phyloP scores from a whole-genome alignment of 1,140 invertebrate genomes.

The Drosophila cardini region DNA sequence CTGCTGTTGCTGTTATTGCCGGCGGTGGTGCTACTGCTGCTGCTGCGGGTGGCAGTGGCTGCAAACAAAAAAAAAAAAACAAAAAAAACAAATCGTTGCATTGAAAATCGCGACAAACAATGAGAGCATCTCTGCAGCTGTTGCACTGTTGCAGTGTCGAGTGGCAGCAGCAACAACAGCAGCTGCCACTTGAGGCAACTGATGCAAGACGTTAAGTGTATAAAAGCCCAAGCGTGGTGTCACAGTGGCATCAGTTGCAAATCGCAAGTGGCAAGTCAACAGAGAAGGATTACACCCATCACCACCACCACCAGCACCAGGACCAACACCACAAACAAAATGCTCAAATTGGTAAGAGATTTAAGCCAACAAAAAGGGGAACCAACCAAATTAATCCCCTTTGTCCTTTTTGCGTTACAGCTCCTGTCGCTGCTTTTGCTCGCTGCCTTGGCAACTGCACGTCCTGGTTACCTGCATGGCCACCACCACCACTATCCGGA shows the following conservation, averaged over 20 bases:
- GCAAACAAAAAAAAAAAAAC: neutral
- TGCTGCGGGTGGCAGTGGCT: conserved; percentile 4
- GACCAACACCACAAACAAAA: conserved; percentile 44
- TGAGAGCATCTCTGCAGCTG: conserved; percentile 78
- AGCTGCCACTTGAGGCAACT: conserved; percentile 59
- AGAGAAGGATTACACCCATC: conserved; percentile 36
- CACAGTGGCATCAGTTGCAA: conserved; percentile 77
- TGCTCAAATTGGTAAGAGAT: conserved; percentile 77
- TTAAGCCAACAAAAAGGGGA: neutral
- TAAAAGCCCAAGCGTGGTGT: conserved; percentile 67
- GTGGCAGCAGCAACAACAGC: conserved; percentile 49
- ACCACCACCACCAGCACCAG: conserved; percentile 1
- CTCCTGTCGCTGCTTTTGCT: conserved; percentile 59
- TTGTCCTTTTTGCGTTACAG: too few relatives aligned
- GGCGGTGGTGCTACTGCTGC: neutral
- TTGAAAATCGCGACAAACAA: conserved; percentile 57
- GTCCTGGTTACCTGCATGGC: conserved; percentile 79
- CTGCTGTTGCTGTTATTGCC: neutral
- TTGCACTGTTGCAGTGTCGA: conserved; percentile 37
- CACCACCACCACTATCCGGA: conserved; percentile 78
- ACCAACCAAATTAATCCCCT: neutral
- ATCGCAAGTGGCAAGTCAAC: conserved; percentile 45
- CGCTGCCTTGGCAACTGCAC: conserved; percentile 59
- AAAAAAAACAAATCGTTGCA: conserved; percentile 4
- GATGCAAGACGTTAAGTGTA: conserved; percentile 59